These are phyloP conservation scores for Peromyscus nudipes DNA, from an alignment of 2,797 vertebrate genomes.

Conservation along the genomic window DNA sequence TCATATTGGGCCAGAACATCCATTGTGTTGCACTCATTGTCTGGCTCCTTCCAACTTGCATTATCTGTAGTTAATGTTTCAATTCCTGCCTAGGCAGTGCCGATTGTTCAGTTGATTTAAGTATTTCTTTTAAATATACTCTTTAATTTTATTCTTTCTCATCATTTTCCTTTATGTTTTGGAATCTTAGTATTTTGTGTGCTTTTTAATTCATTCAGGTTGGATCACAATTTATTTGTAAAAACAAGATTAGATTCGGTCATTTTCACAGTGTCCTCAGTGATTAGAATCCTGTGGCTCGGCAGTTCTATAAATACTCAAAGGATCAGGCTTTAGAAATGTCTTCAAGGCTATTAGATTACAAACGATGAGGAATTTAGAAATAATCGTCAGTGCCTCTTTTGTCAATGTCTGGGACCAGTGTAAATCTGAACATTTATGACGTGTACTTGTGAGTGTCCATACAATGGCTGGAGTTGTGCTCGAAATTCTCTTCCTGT, in stretches of 20 bases:
- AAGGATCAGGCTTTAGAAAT: background rate
- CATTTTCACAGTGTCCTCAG: conserved; percentile 20
- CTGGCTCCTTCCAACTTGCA: background rate
- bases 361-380: background rate
- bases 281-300: conserved; percentile 2
- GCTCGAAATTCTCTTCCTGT: background rate
- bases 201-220: background rate
- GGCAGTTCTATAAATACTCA: conserved; percentile 45
- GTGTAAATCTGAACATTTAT: conserved; percentile 27
- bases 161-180: background rate
- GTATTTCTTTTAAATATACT: background rate
- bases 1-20: background rate
- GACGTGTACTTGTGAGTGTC: background rate
- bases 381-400: background rate
- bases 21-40: background rate
- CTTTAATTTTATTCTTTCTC: background rate
- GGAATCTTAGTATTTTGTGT: background rate
- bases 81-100: background rate
- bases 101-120: background rate
- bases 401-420: conserved; percentile 25
- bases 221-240: background rate
- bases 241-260: conserved; percentile 18
- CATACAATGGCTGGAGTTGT: background rate
- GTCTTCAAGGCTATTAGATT: conserved; percentile 43
- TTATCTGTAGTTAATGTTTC: background rate